A percentile compares a stretch with the other conserved stretches of the same genome.
Evolutionary conservation across 2,888 invertebrate genomes (phyloP).

Genomic region (Rosalia funebris): DNA sequence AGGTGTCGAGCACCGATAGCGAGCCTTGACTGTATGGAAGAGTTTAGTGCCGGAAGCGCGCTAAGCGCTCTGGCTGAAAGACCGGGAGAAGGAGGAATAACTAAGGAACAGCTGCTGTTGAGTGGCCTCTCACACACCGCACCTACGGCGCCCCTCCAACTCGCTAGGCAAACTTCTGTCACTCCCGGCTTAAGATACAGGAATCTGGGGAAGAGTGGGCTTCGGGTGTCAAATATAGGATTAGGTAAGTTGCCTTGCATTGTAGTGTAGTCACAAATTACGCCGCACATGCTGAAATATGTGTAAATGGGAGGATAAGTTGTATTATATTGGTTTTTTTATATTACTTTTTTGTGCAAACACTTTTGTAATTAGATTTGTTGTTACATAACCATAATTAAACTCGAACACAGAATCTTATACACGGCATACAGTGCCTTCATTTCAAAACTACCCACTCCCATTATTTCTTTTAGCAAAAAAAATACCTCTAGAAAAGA

Average conservation of each 20-base stretch:
- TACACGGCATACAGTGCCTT: too few species aligned
- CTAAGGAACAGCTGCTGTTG: constrained; percentile 69
- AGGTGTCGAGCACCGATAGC: constrained; percentile 93
- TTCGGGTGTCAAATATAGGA: constrained; percentile 93
- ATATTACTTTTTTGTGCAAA: too few species aligned
- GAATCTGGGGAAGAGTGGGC: constrained; percentile 94
- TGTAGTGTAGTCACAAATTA: too few species aligned
- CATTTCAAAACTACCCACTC: too few species aligned
- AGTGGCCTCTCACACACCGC: constrained; percentile 59
- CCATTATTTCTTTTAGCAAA: too few species aligned
- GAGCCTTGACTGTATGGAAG: constrained; percentile 94
- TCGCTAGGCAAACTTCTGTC: constrained; percentile 73
- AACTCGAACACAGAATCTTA: too few species aligned
- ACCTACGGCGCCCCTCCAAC: constrained; percentile 64
- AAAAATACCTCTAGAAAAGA: too few species aligned
- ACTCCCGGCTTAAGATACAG: constrained; percentile 89
- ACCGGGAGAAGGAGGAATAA: constrained; percentile 64
- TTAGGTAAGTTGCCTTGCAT: constrained; percentile 79
- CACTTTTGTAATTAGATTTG: too few species aligned
- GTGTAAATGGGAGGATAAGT: too few species aligned
- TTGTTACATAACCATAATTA: too few species aligned
- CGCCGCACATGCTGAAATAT: too few species aligned
- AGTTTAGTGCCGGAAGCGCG: constrained; percentile 78
- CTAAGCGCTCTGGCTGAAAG: constrained; percentile 63
- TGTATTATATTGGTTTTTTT: too few species aligned